Conservation (phyloP, 92 coral and sea anemone species). For the Palythoa grandis region DNA sequence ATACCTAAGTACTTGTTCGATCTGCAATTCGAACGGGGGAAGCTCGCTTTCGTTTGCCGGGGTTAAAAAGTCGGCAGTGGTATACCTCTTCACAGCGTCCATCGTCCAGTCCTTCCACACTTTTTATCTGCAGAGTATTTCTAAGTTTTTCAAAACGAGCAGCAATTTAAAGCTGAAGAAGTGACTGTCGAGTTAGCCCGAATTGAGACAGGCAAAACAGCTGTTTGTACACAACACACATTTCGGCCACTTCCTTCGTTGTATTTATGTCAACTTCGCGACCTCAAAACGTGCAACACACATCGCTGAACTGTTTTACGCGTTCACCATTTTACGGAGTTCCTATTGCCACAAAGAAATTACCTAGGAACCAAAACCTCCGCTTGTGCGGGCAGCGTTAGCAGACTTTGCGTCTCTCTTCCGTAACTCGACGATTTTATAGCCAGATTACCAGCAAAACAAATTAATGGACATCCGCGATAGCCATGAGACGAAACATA, state of each 20-base stretch:
- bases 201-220: conserved; percentile 38
- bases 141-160: conserved; percentile 12
- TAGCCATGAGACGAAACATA: conserved; percentile 36
- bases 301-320: conserved; percentile 20
- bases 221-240: conserved; percentile 40
- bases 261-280: conserved; percentile 12
- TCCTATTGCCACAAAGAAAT: neutral
- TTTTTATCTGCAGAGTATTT: conserved; percentile 7
- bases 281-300: neutral
- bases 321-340: neutral
- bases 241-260: conserved; percentile 38
- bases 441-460: conserved; percentile 42
- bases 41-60: conserved; percentile 44
- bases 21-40: conserved; percentile 43
- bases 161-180: conserved; percentile 14
- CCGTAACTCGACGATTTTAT: conserved; percentile 38
- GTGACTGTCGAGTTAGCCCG: conserved; percentile 20
- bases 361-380: conserved; percentile 9
- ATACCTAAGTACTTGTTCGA: conserved; percentile 52
- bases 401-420: conserved; percentile 25
- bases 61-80: conserved; percentile 43
- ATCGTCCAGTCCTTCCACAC: neutral
- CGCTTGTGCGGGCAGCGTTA: conserved; percentile 10
- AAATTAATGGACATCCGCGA: conserved; percentile 46
- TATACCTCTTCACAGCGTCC: conserved; percentile 29